These are phyloP conservation scores for Protosalanx chinensis DNA, from an alignment of 2,797 vertebrate genomes.

Conservation along the genomic window DNA sequence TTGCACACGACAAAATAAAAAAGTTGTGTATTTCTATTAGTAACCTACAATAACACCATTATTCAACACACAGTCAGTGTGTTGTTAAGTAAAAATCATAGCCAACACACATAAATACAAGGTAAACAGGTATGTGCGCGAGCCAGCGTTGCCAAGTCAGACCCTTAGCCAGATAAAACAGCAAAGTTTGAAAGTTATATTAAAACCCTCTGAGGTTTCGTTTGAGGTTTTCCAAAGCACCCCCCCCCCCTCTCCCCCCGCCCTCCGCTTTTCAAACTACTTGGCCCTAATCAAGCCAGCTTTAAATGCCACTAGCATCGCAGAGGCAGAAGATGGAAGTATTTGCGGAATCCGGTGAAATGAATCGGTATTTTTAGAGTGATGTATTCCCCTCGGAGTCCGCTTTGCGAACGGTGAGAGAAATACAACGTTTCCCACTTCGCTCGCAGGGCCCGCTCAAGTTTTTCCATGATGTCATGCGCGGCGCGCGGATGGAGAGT, in stretches of 20 bases:
- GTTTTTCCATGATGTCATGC: slow-evolving; percentile 83
- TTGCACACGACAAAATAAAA: not conserved
- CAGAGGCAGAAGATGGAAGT: slow-evolving; percentile 81
- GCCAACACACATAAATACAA: slow-evolving; percentile 52
- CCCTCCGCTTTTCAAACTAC: slow-evolving; percentile 70
- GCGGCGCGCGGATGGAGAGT: slow-evolving; percentile 57
- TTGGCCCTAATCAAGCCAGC: slow-evolving; percentile 69
- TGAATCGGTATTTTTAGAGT: slow-evolving; percentile 92
- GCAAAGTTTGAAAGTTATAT: slow-evolving; percentile 66
- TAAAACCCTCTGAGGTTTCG: slow-evolving; percentile 80
- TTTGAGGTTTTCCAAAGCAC: slow-evolving; percentile 61
- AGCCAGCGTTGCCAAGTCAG: slow-evolving; percentile 56
- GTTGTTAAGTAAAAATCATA: slow-evolving; percentile 9
- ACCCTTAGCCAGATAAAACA: slow-evolving; percentile 68
- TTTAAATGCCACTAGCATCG: slow-evolving; percentile 86
- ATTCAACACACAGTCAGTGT: slow-evolving; percentile 32
- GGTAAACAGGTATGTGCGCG: slow-evolving; percentile 71
- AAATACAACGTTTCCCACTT: slow-evolving; percentile 60
- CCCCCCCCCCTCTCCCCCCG: slow-evolving; percentile 40
- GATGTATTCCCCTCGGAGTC: slow-evolving; percentile 75
- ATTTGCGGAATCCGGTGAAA: slow-evolving; percentile 88
- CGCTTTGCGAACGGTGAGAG: slow-evolving; percentile 57
- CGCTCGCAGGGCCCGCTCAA: slow-evolving; percentile 53
- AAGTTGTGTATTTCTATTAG: slow-evolving; percentile 27
- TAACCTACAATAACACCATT: slow-evolving; percentile 30